Percentiles rank a stretch among this genome's conserved stretches.
phyloP scores from a whole-genome alignment of 2,888 invertebrate species.

The Dynastes maya region DNA sequence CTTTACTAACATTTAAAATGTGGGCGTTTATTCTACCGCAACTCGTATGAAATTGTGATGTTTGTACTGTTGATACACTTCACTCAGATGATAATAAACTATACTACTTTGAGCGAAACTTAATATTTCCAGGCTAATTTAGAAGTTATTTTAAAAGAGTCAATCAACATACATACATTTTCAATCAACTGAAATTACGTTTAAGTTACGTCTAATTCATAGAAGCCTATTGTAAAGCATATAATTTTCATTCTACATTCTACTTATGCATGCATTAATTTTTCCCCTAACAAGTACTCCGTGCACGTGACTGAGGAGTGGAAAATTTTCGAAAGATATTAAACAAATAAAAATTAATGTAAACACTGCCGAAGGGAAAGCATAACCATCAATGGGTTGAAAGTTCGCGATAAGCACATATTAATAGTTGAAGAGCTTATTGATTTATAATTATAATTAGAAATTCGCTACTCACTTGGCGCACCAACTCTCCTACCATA shows the following conservation, averaged over 20 bases:
- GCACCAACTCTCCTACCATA: constrained; percentile 88
- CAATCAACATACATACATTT: too few species aligned
- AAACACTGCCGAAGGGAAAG: constrained; percentile 40
- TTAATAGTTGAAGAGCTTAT: constrained; percentile 57
- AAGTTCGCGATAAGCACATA: constrained; percentile 53
- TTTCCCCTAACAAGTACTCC: background rate
- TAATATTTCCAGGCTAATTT: too few species aligned
- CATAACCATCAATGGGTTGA: constrained; percentile 45
- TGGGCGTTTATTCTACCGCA: too few species aligned
- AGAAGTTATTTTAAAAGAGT: too few species aligned
- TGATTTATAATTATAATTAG: constrained; percentile 61
- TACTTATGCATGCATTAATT: constrained; percentile 12
- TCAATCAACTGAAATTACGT: too few species aligned
- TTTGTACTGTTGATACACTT: too few species aligned
- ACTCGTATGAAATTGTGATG: too few species aligned
- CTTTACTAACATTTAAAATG: too few species aligned
- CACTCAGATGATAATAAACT: too few species aligned
- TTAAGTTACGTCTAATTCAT: background rate
- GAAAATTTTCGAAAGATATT: constrained; percentile 25
- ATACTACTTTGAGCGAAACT: too few species aligned
- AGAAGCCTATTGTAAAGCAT: background rate
- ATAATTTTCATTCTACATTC: constrained; percentile 3
- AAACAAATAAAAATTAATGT: constrained; percentile 36
- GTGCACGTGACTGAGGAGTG: background rate
- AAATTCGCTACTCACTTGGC: constrained; percentile 78